Base-by-base conservation (phyloP, 2,797 vertebrate genomes). In the Taenioides sp. region DNA sequence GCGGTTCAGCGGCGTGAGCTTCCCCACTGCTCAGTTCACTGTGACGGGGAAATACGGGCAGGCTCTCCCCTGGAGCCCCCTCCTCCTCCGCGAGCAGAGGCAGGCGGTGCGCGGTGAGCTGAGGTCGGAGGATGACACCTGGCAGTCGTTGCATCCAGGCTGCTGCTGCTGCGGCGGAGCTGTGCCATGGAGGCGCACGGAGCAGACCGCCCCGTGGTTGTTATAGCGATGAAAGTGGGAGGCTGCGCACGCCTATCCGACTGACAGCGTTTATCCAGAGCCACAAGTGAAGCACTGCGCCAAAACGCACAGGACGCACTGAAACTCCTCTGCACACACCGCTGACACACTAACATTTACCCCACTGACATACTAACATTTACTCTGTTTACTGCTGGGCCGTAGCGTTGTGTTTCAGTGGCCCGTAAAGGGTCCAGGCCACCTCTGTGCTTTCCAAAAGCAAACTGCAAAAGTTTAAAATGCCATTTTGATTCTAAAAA, bases 261-360 rank as follows among this genome's bases (percentile, higher is more conserved):
- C 84, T 70, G 74, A 70, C 43, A 47, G 76, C 65, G 50, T 27
- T 1, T 16, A 14, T 20, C 69, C 76, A 66, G 78, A 25, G 11
- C 31, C 37, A 37, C 31, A 62, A 37, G 61, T 63, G 34, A 63
- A 63, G 89, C 90, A 91, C 86, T 92, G 91, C 91, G 88, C 87
- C 90, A 92, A 92, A 88, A 54, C 52, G 52, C 73, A 75, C 68
- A 50, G 67, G 20, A 62, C 73, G 22, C 28, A 50, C 27, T 3
- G 37, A 77, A 58, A 79, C 72, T 78, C 77, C 7, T 31, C 57
- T 5, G 57, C 40, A 34, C 67, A 31, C 27, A 54, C n/a, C 54
- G 0, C 22, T 27, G 59, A 50, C 74, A 58, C 14, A 14, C 43
- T 23, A 14, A n/a, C 34, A 47, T 64, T 64, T 64, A 64, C 62